These are phyloP conservation scores for Pelodytes ibericus DNA, from an alignment of 2,797 vertebrate genomes.

Conservation along the genomic window DNA sequence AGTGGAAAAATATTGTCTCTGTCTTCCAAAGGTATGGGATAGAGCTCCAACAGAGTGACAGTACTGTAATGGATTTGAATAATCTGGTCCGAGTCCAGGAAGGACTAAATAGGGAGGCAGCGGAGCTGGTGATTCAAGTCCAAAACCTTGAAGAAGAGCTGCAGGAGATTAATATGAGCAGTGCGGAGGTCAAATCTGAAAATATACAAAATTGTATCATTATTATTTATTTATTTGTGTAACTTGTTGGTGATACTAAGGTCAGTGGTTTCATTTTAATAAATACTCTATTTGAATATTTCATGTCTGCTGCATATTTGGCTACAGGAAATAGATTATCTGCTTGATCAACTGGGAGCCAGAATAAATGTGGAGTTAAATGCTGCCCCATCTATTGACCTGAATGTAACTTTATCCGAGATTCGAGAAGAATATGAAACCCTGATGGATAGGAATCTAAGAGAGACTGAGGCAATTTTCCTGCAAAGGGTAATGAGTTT, in stretches of 20 bases:
- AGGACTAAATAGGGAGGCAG: slow-evolving; percentile 59
- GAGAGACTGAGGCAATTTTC: slow-evolving; percentile 62
- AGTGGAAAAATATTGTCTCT: slow-evolving; percentile 65
- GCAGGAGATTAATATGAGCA: slow-evolving; percentile 62
- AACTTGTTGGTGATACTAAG: not conserved
- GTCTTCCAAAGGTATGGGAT: slow-evolving; percentile 67
- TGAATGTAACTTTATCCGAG: slow-evolving; percentile 60
- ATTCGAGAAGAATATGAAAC: slow-evolving; percentile 62
- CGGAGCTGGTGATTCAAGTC: slow-evolving; percentile 63
- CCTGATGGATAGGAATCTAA: slow-evolving; percentile 60
- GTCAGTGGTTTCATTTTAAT: too few relatives aligned
- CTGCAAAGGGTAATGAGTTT: slow-evolving; percentile 55
- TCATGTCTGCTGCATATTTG: not conserved
- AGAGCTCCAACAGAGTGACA: slow-evolving; percentile 61
- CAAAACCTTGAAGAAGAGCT: slow-evolving; percentile 68
- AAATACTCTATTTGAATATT: too few relatives aligned
- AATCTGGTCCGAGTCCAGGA: slow-evolving; percentile 62
- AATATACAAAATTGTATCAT: not conserved
- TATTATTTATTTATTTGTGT: not conserved
- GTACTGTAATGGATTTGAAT: slow-evolving; percentile 65
- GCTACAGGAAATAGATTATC: slow-evolving; percentile 19
- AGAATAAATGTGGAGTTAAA: slow-evolving; percentile 62
- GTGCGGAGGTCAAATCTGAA: slow-evolving; percentile 70
- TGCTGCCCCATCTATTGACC: slow-evolving; percentile 56
- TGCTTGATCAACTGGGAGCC: slow-evolving; percentile 57